These are phyloP conservation scores for Drosophila incognita DNA, from an alignment of 2,888 invertebrate species.

Conservation along the genomic window DNA sequence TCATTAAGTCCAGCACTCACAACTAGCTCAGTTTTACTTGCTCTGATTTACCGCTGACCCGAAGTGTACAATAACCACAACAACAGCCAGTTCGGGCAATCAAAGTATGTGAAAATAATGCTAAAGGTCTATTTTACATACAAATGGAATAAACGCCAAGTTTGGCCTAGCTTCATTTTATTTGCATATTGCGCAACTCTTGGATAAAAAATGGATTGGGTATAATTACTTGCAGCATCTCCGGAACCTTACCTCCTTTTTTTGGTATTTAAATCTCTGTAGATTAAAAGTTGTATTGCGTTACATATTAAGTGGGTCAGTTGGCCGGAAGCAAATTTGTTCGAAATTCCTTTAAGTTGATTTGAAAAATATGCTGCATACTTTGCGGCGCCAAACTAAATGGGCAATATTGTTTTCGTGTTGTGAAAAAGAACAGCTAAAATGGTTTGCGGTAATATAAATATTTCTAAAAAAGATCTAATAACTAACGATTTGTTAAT, in stretches of 20 bases:
- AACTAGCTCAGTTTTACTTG: background rate
- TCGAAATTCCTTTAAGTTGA: background rate
- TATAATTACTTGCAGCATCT: conserved; percentile 64
- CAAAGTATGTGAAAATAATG: conserved; percentile 76
- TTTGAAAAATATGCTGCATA: conserved; percentile 48
- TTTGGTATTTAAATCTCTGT: conserved; percentile 33
- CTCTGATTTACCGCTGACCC: conserved; percentile 26
- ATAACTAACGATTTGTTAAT: background rate
- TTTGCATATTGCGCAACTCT: conserved; percentile 54
- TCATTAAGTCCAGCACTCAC: background rate
- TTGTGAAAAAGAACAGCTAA: background rate
- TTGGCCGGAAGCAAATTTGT: conserved; percentile 11
- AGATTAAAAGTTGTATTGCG: conserved; percentile 59
- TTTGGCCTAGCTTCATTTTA: conserved; percentile 36
- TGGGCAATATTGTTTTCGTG: background rate
- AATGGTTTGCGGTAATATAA: background rate
- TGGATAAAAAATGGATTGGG: conserved; percentile 35
- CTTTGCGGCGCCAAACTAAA: conserved; percentile 30
- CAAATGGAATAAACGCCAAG: conserved; percentile 30
- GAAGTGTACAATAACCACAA: background rate
- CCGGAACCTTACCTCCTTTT: background rate
- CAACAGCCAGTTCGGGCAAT: conserved; percentile 33
- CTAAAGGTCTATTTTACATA: conserved; percentile 62
- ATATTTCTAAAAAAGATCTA: background rate
- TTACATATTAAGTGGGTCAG: conserved; percentile 40